Base-by-base conservation (phyloP, 1,140 invertebrate species). In the Stegodyphus dumicola region DNA sequence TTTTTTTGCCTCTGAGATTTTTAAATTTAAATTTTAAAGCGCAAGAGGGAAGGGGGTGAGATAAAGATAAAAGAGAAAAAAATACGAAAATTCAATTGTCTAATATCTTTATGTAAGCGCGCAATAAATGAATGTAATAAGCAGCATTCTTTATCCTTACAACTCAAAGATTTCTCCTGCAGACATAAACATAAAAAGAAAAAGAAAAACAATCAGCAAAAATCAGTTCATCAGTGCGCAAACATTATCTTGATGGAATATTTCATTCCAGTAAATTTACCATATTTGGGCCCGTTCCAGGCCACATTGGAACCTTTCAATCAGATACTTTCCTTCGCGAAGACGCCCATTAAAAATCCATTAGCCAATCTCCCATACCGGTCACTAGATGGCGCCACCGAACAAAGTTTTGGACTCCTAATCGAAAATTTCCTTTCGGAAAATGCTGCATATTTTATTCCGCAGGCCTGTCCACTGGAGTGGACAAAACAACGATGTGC, bases 271-370 rank as follows among this genome's bases (percentile, higher is more conserved):
- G 69, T 75, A 71, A 83, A 83, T 83, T 75, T 83, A 66, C 71
- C 51, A 64, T 60, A 80, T 80, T 64, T 52, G 77, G 66, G 65
- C 7, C 7, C 65, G 65, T 18, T 51, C 56, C 33, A 11, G n/a
- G 48, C 33, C 6, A 71, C 48, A 71, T 7, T 13, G 33, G 13
- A 71, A 52, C 49, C 69, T 51, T 71, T 71, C 69, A 71, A 71
- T 71, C 69, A 71, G 51, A 11, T 13, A 10, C 53, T 51, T 11
- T 33, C 60, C n/a, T 6, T 15, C 7, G 7, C 17, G 18, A 60
- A 11, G 51, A 83, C 80, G 73, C 73, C 81, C 81, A 85, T 85
- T 85, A 85, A 85, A 85, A 76, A 85, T 85, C 81, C 81, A 85
- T 85, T 85, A 85, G 81, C 18, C 17, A n/a, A 51, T 70, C 74